Base-by-base conservation (phyloP, 2,888 invertebrate species). In the Stegophylla sp. region DNA sequence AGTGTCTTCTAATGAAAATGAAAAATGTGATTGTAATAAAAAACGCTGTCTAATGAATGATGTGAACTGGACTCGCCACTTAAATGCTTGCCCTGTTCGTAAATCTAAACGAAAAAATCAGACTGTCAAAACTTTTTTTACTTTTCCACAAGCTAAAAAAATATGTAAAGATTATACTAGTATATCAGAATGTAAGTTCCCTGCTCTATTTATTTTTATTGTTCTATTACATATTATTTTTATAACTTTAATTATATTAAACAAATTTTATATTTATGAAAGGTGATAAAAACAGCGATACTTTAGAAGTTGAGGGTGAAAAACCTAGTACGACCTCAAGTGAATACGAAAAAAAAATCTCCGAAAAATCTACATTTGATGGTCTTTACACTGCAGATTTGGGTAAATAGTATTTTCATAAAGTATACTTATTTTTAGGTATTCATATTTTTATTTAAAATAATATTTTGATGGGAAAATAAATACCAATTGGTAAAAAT, bases 181-280 rank as follows among this genome's bases (percentile, higher is more conserved):
- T 12, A 56, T 56, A 56, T 56, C n/a, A 56, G 23, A 56, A 56
- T 56, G 53, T 56, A 56, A 56, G 23, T 56, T 56, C n/a, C 53
- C 23, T 56, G 20, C 53, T 56, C 53, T 56, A 20, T 53, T 56
- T 59, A 56, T 56, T 56, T 56, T 56, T 56, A 56, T 26, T 56
- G 56, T 34, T 34, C 34, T 34, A 34, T 34, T 34, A 34, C 34
- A 7, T 34, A 34, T 7, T 34, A 34, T 34, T 34, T 34, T 34
- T 34, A 34, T 34, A 34, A 34, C 34, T 34, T 34, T 34, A 34
- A 34, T 34, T 10, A 15, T 48, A 48, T 15, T 48, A 48, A 17
- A 48, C 48, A 15, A 48, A 48, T 15, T 48, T 17, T 15, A 15
- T 48, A 48, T 48, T 48, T 48, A 48, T 48, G 48, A 48, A 15